Percentiles rank a stretch among this genome's conserved stretches.
Evolutionary conservation across 2,888 invertebrate species (phyloP).

Genomic region (Cheilosia soror): DNA sequence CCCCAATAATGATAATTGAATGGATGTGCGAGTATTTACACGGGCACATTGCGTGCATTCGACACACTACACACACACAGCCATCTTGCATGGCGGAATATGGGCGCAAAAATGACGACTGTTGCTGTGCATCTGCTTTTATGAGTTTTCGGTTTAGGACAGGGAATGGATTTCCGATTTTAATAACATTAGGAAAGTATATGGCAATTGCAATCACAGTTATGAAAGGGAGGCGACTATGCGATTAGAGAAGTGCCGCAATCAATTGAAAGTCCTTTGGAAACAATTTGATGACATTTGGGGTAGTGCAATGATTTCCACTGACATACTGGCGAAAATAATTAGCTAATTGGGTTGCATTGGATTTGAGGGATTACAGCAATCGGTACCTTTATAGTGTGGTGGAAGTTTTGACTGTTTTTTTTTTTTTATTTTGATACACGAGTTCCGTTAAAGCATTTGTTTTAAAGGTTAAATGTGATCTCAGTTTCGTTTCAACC

Average conservation of each 20-base stretch:
- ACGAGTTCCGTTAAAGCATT: too few relatives aligned
- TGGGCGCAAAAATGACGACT: slow-evolving; percentile 2
- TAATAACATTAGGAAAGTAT: slow-evolving; percentile 51
- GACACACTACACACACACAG: neutral
- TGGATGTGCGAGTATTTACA: slow-evolving; percentile 24
- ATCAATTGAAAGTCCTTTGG: slow-evolving; percentile 19
- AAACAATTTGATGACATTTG: slow-evolving; percentile 17
- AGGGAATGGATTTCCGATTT: slow-evolving; percentile 30
- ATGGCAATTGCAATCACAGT: slow-evolving; percentile 31
- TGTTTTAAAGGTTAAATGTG: too few relatives aligned
- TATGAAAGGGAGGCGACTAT: neutral
- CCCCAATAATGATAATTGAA: slow-evolving; percentile 69
- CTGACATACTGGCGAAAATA: slow-evolving; percentile 4
- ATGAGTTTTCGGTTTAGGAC: neutral
- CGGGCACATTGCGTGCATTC: neutral
- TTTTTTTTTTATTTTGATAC: too few relatives aligned
- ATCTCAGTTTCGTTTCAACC: too few relatives aligned
- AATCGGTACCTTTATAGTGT: too few relatives aligned
- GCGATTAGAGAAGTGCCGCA: slow-evolving; percentile 38
- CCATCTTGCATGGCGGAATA: neutral
- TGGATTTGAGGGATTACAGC: too few relatives aligned
- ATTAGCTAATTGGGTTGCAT: neutral
- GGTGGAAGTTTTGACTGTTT: too few relatives aligned
- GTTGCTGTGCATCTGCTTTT: slow-evolving; percentile 22
- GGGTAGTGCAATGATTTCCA: neutral